Percentiles rank a stretch among this genome's conserved stretches.
These are phyloP conservation scores for Enoplosus armatus DNA, from an alignment of 2,797 vertebrate species.

Conservation along the genomic window DNA sequence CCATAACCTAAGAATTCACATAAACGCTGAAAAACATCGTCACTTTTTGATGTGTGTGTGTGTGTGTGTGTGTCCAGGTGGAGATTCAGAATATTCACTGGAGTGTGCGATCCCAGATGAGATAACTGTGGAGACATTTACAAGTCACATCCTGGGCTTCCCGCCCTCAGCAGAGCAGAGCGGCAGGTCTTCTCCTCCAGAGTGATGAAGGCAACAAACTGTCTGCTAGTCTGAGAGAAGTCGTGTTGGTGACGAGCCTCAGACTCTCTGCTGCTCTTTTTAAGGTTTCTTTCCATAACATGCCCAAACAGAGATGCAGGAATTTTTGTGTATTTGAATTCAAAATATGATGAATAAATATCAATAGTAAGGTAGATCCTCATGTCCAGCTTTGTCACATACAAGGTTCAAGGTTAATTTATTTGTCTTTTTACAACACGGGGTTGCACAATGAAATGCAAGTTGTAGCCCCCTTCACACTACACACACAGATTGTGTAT, in stretches of 20 bases:
- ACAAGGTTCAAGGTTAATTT: not conserved
- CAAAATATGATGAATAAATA: conserved; percentile 20
- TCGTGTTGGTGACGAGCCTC: not conserved
- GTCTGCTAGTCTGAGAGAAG: not conserved
- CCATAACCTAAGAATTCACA: not conserved
- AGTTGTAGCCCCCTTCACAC: no score
- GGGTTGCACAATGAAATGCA: no score
- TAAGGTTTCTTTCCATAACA: not conserved
- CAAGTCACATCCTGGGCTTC: conserved; percentile 88
- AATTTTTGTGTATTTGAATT: conserved; percentile 13
- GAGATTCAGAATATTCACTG: conserved; percentile 78
- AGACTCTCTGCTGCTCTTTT: not conserved
- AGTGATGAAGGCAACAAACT: conserved; percentile 48
- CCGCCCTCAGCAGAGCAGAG: conserved; percentile 50
- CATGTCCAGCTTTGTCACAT: not conserved
- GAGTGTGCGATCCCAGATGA: conserved; percentile 88
- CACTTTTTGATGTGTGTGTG: not conserved
- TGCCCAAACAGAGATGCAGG: not conserved
- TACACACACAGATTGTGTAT: no score
- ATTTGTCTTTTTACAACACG: not conserved
- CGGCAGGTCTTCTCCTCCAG: conserved; percentile 7
- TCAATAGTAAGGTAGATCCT: not conserved
- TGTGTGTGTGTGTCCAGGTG: conserved; percentile 54
- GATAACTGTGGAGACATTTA: conserved; percentile 88
- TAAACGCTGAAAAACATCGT: conserved; percentile 1